These are phyloP conservation scores for Trachythela sp. DNA, from an alignment of 64 coral and sea anemone species.

Conservation along the genomic window DNA sequence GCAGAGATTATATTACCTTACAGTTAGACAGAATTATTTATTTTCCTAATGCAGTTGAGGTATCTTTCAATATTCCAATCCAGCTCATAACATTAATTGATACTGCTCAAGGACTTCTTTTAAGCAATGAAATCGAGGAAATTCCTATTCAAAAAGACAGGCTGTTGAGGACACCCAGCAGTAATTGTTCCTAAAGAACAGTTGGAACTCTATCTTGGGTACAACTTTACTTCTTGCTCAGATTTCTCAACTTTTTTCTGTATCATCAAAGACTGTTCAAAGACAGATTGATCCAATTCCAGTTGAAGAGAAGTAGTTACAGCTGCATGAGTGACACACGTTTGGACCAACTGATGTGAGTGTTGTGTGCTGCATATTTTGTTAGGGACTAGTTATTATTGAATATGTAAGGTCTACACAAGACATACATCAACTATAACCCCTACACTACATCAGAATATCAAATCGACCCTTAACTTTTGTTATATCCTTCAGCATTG, in stretches of 20 bases:
- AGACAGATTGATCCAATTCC: slow-evolving; percentile 3
- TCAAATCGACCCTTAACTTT: too few species aligned
- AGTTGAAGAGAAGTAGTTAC: neutral
- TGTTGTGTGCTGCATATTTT: too few species aligned
- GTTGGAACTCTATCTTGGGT: too few species aligned
- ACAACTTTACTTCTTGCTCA: neutral
- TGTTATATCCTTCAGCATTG: too few species aligned
- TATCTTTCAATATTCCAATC: neutral
- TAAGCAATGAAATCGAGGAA: neutral
- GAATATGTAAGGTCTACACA: neutral
- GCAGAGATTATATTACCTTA: neutral
- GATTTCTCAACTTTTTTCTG: slow-evolving; percentile 13
- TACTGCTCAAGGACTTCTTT: neutral
- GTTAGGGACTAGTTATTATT: neutral
- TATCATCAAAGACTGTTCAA: slow-evolving; percentile 9
- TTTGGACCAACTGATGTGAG: neutral
- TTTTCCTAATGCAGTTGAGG: neutral
- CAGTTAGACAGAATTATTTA: neutral
- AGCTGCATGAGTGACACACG: neutral
- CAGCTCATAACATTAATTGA: neutral
- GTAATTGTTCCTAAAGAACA: too few species aligned
- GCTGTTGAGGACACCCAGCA: too few species aligned
- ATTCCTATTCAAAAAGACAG: too few species aligned
- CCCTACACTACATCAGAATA: too few species aligned
- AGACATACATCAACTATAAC: too few species aligned